These are phyloP conservation scores for Piscicola geometra DNA, from an alignment of 2,888 invertebrate species.

Conservation along the genomic window DNA sequence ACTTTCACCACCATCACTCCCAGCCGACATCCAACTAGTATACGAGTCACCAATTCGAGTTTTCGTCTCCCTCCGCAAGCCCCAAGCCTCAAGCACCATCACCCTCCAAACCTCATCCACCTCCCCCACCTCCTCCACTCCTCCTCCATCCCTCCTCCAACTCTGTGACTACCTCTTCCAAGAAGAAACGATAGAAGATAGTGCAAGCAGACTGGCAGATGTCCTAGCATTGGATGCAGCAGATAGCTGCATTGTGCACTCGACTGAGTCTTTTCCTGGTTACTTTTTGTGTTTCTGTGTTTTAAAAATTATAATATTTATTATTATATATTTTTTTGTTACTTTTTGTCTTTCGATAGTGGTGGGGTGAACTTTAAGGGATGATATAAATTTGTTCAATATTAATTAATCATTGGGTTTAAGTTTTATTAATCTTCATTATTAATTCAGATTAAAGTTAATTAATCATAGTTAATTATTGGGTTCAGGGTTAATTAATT, in stretches of 20 bases:
- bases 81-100: constrained; percentile 43
- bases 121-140: constrained; percentile 74
- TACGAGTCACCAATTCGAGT: constrained; percentile 85
- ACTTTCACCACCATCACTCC: no score
- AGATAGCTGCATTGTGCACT: background rate
- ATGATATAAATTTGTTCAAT: no score
- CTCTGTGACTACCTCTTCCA: constrained; percentile 86
- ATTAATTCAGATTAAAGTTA: no score
- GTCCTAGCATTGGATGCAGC: constrained; percentile 67
- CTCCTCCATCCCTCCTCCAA: constrained; percentile 57
- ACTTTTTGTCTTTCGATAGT: no score
- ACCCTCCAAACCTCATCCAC: constrained; percentile 57
- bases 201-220: constrained; percentile 73
- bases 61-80: constrained; percentile 66
- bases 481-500: no score
- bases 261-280: constrained; percentile 20
- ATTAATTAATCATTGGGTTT: no score
- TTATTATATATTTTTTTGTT: no score
- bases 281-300: no score
- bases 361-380: no score
- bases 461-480: no score
- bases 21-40: constrained; percentile 66
- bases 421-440: no score
- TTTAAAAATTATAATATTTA: no score
- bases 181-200: constrained; percentile 79